These are phyloP conservation scores for Myotis lucifugus DNA, from an alignment of 2,113 vertebrate species.

Conservation along the genomic window DNA sequence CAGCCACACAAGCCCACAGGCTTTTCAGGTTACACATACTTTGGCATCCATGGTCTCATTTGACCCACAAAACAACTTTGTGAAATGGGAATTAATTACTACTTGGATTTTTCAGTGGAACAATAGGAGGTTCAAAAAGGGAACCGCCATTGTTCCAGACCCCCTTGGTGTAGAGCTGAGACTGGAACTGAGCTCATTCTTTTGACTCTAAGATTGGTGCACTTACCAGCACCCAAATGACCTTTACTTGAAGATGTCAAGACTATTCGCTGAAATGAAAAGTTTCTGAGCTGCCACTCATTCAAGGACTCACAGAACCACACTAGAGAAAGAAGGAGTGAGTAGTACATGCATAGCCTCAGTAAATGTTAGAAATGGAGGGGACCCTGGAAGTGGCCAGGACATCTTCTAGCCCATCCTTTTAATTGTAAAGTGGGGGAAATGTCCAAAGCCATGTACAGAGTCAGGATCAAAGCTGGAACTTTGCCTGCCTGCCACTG, in stretches of 20 bases:
- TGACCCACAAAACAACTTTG: neutral
- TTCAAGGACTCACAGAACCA: neutral
- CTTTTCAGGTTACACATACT: neutral
- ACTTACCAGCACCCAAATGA: neutral
- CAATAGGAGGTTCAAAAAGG: neutral
- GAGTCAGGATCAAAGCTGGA: neutral
- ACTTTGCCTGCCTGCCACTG: neutral
- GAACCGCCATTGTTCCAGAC: neutral
- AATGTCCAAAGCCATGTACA: neutral
- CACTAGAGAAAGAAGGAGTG: neutral
- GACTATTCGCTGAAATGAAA: neutral
- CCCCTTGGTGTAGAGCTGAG: neutral
- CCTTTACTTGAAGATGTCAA: neutral
- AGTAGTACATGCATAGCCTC: neutral
- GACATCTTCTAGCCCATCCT: neutral
- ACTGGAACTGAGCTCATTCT: neutral
- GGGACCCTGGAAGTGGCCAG: neutral
- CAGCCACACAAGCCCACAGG: neutral
- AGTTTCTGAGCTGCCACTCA: neutral
- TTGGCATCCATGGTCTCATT: neutral
- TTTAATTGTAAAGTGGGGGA: neutral
- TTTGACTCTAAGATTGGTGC: neutral
- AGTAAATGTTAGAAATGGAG: neutral
- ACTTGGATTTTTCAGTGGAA: slow-evolving; percentile 30
- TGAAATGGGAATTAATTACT: neutral